phyloP scores from a whole-genome alignment of 2,113 vertebrate genomes.

The Procavia capensis region DNA sequence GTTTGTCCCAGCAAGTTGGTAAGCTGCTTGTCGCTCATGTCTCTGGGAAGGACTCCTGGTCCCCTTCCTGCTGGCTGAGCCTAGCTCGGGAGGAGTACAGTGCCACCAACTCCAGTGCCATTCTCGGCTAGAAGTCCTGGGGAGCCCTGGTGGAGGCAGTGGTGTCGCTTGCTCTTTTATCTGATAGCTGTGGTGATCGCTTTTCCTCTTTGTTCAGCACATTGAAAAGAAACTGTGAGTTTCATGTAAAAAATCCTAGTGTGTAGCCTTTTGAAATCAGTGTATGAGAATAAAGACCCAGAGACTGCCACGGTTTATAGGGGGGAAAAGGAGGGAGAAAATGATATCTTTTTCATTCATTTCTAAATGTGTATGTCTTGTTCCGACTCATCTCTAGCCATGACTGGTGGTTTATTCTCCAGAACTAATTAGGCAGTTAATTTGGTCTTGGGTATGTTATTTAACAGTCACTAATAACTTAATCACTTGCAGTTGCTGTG shows the following conservation, averaged over 20 bases:
- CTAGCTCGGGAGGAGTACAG: background rate
- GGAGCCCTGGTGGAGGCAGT: background rate
- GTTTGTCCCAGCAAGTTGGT: accelerated
- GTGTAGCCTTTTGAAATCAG: background rate
- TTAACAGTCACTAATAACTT: background rate
- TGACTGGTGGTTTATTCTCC: background rate
- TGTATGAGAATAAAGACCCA: background rate
- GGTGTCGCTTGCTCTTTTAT: accelerated
- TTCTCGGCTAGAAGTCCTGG: background rate
- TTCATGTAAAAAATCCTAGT: background rate
- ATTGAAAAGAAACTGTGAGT: too few species aligned
- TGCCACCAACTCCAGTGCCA: background rate
- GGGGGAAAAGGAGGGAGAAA: background rate
- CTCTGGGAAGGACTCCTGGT: too few species aligned
- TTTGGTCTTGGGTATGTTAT: accelerated
- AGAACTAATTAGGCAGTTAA: background rate
- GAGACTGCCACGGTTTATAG: accelerated
- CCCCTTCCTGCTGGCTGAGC: background rate
- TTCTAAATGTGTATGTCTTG: background rate
- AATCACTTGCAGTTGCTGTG: accelerated
- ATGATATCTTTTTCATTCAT: background rate
- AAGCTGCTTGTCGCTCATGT: background rate
- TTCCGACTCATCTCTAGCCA: background rate
- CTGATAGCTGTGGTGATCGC: accelerated
- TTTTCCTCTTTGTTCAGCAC: background rate